A percentile compares a stretch with the other conserved stretches of the same genome.
Evolutionary conservation across 2,113 vertebrate genomes (phyloP).

Genomic region (Oncorhynchus nerka): DNA sequence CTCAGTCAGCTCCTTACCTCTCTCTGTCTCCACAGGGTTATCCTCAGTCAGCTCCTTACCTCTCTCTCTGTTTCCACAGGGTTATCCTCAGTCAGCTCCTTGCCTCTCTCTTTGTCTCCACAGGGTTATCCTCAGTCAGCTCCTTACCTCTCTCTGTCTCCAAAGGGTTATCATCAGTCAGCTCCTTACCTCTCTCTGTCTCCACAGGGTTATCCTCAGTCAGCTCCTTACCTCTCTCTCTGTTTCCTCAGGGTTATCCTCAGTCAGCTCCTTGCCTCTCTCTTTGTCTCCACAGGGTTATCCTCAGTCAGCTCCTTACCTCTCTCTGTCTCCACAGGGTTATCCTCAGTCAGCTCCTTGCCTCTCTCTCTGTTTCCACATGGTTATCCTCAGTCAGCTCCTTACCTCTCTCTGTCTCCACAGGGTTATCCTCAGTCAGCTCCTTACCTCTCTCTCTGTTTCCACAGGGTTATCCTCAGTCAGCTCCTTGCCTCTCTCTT

Average conservation of each 20-base stretch:
- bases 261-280: not conserved
- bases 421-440: no score
- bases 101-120: not conserved
- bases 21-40: not conserved
- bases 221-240: not conserved
- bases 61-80: not conserved
- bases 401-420: not conserved
- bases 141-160: not conserved
- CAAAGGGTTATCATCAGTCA: no score
- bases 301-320: not conserved
- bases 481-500: not conserved
- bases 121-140: no score
- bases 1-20: not conserved
- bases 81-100: not conserved
- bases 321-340: not conserved
- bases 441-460: not conserved
- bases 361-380: not conserved
- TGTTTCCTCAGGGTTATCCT: not conserved
- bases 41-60: not conserved
- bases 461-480: no score
- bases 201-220: no score
- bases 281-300: not conserved
- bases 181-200: not conserved
- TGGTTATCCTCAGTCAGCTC: not conserved
- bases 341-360: not conserved